A percentile compares a stretch with the other conserved stretches of the same genome.
These are phyloP conservation scores for Dryas iulia DNA, from an alignment of 1,140 invertebrate species.

Conservation along the genomic window DNA sequence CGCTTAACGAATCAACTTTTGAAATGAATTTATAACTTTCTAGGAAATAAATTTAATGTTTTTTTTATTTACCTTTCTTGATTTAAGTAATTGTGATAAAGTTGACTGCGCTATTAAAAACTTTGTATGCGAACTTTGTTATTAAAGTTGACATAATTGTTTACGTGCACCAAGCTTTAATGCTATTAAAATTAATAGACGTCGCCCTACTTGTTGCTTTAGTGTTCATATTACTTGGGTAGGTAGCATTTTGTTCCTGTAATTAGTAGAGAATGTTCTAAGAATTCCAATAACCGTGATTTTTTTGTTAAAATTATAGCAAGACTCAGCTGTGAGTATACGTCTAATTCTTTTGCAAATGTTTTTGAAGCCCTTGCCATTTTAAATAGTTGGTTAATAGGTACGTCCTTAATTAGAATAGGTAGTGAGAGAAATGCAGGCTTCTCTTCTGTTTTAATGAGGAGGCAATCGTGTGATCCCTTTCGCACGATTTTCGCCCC, in stretches of 20 bases:
- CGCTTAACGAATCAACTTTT: background rate
- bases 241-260: background rate
- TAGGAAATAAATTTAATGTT: background rate
- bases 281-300: background rate
- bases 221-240: background rate
- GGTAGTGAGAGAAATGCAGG: constrained; percentile 65
- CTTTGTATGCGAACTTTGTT: constrained; percentile 33
- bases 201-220: constrained; percentile 26
- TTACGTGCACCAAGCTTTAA: constrained; percentile 31
- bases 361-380: constrained; percentile 61
- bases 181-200: constrained; percentile 31
- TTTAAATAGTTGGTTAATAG: constrained; percentile 78
- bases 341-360: constrained; percentile 57
- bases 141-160: constrained; percentile 34
- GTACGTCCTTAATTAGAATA: constrained; percentile 78
- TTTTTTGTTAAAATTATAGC: background rate
- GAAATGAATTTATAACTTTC: background rate
- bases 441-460: constrained; percentile 76
- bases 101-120: constrained; percentile 34
- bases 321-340: background rate
- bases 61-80: background rate
- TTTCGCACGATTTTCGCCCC: constrained; percentile 71
- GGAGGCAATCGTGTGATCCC: constrained; percentile 71
- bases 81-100: constrained; percentile 11
- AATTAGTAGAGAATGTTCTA: background rate